Percentiles rank a stretch among this genome's conserved stretches.
phyloP scores from a whole-genome alignment of 1,140 invertebrate genomes.

The Doryteuthis pealeii region DNA sequence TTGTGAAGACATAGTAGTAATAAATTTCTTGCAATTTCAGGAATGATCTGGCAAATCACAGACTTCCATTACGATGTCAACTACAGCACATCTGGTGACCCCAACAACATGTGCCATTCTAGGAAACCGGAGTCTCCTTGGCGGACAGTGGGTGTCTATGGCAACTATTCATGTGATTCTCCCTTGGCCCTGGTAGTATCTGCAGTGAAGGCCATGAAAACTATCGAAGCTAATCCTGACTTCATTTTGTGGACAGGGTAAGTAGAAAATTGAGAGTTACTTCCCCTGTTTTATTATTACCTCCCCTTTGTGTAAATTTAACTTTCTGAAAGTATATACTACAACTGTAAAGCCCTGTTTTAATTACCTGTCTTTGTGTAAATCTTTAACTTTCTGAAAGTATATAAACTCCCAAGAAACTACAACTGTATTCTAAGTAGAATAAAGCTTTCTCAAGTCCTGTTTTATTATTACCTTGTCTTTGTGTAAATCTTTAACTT shows the following conservation, averaged over 20 bases:
- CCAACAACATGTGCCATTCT: slow-evolving; percentile 40
- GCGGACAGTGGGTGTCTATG: slow-evolving; percentile 66
- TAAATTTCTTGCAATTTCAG: slow-evolving; percentile 62
- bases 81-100: slow-evolving; percentile 73
- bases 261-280: slow-evolving; percentile 56
- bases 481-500: too few species aligned
- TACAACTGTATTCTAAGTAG: too few species aligned
- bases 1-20: too few species aligned
- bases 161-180: slow-evolving; percentile 85
- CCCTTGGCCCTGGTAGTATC: slow-evolving; percentile 83
- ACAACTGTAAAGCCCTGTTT: neutral
- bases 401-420: too few species aligned
- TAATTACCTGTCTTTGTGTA: too few species aligned
- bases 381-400: too few species aligned
- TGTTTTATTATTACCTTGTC: too few species aligned
- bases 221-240: slow-evolving; percentile 77
- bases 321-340: slow-evolving; percentile 6
- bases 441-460: too few species aligned
- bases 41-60: slow-evolving; percentile 90
- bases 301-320: too few species aligned
- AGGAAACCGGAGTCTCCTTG: neutral
- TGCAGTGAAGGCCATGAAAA: slow-evolving; percentile 79
- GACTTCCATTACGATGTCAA: slow-evolving; percentile 84
- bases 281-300: too few species aligned
- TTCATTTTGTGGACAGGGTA: slow-evolving; percentile 93